These are phyloP conservation scores for Hapalemur alaotrensis DNA, from an alignment of 2,797 vertebrate genomes.

Conservation along the genomic window DNA sequence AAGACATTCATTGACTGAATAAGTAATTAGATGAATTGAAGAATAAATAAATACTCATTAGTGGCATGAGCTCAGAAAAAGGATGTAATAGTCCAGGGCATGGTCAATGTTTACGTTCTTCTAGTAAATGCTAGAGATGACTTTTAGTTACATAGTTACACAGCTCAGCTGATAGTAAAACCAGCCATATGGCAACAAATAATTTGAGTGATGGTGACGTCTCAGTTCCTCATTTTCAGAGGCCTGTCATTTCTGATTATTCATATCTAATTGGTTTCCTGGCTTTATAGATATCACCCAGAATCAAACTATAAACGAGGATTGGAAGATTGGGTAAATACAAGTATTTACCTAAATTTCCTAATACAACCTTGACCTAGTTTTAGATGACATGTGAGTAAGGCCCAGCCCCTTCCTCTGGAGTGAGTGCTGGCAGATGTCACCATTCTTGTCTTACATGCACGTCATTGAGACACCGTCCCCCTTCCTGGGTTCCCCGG, in stretches of 20 bases:
- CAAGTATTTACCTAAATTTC: not conserved
- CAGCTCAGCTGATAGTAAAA: no score
- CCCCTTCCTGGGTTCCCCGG: not conserved
- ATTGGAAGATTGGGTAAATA: not conserved
- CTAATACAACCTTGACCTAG: conserved; percentile 7
- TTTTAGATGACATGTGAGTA: not conserved
- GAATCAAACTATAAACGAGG: not conserved
- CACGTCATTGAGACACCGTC: no score
- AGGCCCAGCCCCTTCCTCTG: not conserved
- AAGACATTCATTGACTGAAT: not conserved
- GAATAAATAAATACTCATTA: not conserved
- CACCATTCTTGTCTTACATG: not conserved
- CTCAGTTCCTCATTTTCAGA: not conserved
- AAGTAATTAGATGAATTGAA: not conserved
- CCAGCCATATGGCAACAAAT: not conserved
- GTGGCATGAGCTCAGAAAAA: not conserved
- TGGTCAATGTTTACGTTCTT: not conserved
- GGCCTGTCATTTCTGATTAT: not conserved
- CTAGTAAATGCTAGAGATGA: not conserved
- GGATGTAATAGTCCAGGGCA: not conserved
- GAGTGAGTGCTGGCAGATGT: not conserved
- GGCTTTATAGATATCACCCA: not conserved
- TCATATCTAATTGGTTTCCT: not conserved
- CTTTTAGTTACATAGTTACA: not conserved
- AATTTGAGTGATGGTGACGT: not conserved